Percentiles rank a stretch among this genome's conserved stretches.
These are phyloP conservation scores for Eristalis pertinax DNA, from an alignment of 2,888 invertebrate species.

Conservation along the genomic window DNA sequence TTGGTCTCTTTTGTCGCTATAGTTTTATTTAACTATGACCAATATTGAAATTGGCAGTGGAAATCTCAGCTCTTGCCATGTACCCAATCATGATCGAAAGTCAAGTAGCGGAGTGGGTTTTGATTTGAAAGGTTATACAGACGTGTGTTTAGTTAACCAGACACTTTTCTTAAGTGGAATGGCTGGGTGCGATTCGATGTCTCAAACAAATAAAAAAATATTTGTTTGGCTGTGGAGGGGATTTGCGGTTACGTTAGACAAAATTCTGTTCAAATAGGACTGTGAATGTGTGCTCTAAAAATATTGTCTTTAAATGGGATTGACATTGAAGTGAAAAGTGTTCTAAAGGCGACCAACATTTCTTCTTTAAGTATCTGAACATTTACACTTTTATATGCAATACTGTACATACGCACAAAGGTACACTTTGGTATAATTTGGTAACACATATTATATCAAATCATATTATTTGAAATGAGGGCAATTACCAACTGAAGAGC, in stretches of 20 bases:
- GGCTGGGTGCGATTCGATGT: slow-evolving; percentile 37
- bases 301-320: not conserved
- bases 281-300: not conserved
- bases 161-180: slow-evolving; percentile 25
- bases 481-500: not conserved
- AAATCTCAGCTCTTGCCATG: not conserved
- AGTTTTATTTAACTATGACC: slow-evolving; percentile 45
- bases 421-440: not conserved
- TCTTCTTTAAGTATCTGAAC: not conserved
- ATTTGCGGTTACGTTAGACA: not conserved
- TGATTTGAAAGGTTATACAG: slow-evolving; percentile 33
- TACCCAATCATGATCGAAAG: slow-evolving; percentile 23
- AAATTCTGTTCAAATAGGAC: not conserved
- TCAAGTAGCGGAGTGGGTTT: slow-evolving; percentile 47
- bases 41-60: slow-evolving; percentile 51
- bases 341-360: not conserved
- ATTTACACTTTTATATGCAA: no score
- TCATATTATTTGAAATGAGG: not conserved
- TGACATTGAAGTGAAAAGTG: not conserved
- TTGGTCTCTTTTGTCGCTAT: slow-evolving; percentile 6
- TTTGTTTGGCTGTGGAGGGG: slow-evolving; percentile 30
- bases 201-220: slow-evolving; percentile 31
- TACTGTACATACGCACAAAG: not conserved
- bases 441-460: not conserved
- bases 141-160: slow-evolving; percentile 41